Evolutionary conservation across 2,797 vertebrate species (phyloP), one percentile per base, ranked within the genome.

Genomic region (Caiman crocodilus): DNA sequence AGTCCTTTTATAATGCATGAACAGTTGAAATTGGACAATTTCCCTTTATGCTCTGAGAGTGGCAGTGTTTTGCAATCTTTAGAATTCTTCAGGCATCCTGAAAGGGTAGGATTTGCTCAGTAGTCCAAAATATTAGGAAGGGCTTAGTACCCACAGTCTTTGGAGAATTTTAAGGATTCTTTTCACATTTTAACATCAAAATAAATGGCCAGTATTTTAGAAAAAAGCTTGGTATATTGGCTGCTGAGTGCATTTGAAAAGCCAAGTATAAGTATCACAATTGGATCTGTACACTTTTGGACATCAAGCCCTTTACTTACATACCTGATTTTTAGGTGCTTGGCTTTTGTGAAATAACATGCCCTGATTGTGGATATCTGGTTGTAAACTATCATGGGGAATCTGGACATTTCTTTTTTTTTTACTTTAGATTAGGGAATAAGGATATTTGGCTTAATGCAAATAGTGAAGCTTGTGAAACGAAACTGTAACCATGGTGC

Each of bases 131-230:
- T 84, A 92, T 84, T 32, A 67, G 60, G 55, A 84, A 77, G 42
- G n/a, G 16, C 4, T 82, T 87, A 90, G 81, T 42, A 75, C 42
- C n/a, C 95, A 3, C 85, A 87, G 85, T 85, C 57, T 89, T 78
- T 15, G 25, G 15, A 77, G 73, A 73, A 21, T 94, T 94, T 67
- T 55, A 80, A 84, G 30, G 30, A 20, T 11, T 35, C 30, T 12
- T n/a, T 14, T 69, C 30, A n/a, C 30, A 69, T 69, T 69, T 69
- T 35, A 20, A 10, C 9, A 32, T 69, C 18, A 35, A 69, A 35
- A 21, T 69, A 21, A 69, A 35, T 69, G 30, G 18, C 65, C 9
- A 2, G 30, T 50, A 35, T 69, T 91, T 90, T n/a, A 79, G 71
- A 88, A 79, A 30, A 20, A 20, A 14, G 10, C 61, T 26, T 63